Base-by-base conservation (phyloP, 1,140 invertebrate species). In the Neodiprion pinetum region DNA sequence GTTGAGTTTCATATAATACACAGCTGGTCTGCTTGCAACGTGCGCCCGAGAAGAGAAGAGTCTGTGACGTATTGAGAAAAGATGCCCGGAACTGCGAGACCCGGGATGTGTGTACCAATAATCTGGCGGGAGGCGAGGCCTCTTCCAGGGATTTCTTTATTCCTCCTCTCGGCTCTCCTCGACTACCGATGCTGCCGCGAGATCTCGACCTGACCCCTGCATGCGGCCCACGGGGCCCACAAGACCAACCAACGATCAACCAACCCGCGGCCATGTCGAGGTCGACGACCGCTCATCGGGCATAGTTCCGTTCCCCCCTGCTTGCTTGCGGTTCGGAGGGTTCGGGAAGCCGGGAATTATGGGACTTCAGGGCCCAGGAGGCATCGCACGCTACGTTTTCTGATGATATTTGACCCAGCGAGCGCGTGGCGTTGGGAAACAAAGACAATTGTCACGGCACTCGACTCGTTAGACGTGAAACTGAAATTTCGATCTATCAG, bases 201-300 rank as follows among this genome's bases (percentile, higher is more conserved):
- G n/a, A 61, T 61, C 53, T 9, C n/a, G 11, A 17, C n/a, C 53
- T 61, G 53, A 61, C 53, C 53, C 53, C 53, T 14, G 53, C 53
- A 40, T 40, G 28, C 28, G 28, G 28, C 28, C 28, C 28, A 40
- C 28, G 28, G 5, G 28, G 28, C 28, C 28, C 28, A 40, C 53
- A 12, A 61, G n/a, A 61, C n/a, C 11, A 5, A 61, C 53, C 53
- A 61, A 12, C 11, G 53, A 17, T 61, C n/a, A 17, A 61, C n/a
- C 11, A 61, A 61, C 53, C 53, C 53, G 53, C 11, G 53, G 53
- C 11, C 53, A 12, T 61, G 67, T 14, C 67, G 67, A 21, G 67
- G 21, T 69, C 67, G 12, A 47, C 40, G 67, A 69, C 14, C 67
- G 67, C 67, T 69, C 67, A 69, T 47, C 67, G 67, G 67, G 21